Conservation (phyloP, 1,140 invertebrate genomes). For the Drosophila cardini region DNA sequence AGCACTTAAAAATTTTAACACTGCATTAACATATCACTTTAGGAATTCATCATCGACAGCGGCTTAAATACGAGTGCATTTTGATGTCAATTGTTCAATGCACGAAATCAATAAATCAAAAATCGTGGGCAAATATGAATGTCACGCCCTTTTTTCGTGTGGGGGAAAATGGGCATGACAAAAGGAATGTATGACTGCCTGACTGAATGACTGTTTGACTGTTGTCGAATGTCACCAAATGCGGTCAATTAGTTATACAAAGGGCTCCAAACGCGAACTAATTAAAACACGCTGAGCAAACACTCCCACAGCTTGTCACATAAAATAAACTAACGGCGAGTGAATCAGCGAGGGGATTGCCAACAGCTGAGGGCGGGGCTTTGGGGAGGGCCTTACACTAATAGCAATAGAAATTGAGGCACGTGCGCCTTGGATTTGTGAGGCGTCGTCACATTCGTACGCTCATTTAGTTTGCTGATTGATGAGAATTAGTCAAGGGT, state of each 20-base stretch:
- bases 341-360: conserved; percentile 1
- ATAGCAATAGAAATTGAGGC: conserved; percentile 42
- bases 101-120: conserved; percentile 69
- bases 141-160: conserved; percentile 34
- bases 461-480: conserved; percentile 66
- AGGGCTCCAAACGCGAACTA: conserved; percentile 53
- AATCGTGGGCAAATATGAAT: conserved; percentile 53
- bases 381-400: background rate
- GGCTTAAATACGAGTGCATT: conserved; percentile 40
- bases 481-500: conserved; percentile 41
- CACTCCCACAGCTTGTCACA: conserved; percentile 34
- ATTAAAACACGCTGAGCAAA: conserved; percentile 79
- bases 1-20: conserved; percentile 19
- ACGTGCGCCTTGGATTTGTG: conserved; percentile 70
- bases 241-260: conserved; percentile 77
- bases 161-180: conserved; percentile 14
- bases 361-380: background rate
- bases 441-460: conserved; percentile 58
- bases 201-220: background rate
- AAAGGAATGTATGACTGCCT: background rate
- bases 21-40: conserved; percentile 36
- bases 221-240: conserved; percentile 38
- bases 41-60: background rate
- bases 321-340: conserved; percentile 10
- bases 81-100: conserved; percentile 20